phyloP scores from a whole-genome alignment of 2,113 vertebrate species.

The Aldabrachelys gigantea region DNA sequence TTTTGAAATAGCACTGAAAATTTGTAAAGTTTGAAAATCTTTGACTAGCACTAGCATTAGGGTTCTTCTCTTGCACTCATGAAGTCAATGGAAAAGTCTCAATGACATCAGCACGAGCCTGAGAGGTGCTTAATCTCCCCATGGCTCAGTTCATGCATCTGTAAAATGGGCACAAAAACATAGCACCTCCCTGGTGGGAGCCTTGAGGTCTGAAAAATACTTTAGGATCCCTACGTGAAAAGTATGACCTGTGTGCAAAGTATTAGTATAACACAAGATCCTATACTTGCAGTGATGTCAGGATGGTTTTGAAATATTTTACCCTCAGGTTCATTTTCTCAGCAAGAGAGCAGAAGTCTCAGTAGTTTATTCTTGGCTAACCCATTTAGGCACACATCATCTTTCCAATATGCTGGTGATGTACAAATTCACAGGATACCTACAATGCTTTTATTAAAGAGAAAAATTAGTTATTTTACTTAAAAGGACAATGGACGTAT shows the following conservation, averaged over 20 bases:
- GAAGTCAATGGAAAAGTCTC: slow-evolving; percentile 22
- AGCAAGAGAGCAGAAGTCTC: slow-evolving; percentile 41
- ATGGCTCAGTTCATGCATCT: slow-evolving; percentile 64
- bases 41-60: slow-evolving; percentile 16
- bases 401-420: slow-evolving; percentile 62
- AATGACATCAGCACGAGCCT: slow-evolving; percentile 26
- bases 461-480: slow-evolving; percentile 75
- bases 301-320: slow-evolving; percentile 69
- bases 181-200: slow-evolving; percentile 60
- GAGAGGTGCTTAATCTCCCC: slow-evolving; percentile 54
- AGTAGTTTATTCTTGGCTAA: slow-evolving; percentile 63
- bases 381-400: slow-evolving; percentile 32
- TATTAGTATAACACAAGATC: slow-evolving; percentile 72
- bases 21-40: background rate
- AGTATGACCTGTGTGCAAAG: slow-evolving; percentile 63
- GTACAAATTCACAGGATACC: slow-evolving; percentile 67
- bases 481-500: slow-evolving; percentile 68
- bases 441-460: slow-evolving; percentile 75
- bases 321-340: slow-evolving; percentile 67
- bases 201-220: slow-evolving; percentile 72
- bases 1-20: background rate
- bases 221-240: slow-evolving; percentile 70
- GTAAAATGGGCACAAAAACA: slow-evolving; percentile 51
- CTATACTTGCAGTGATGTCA: slow-evolving; percentile 69
- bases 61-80: slow-evolving; percentile 28